These are phyloP conservation scores for Bombycilla garrulus DNA, from an alignment of 2,113 vertebrate genomes.

Conservation along the genomic window DNA sequence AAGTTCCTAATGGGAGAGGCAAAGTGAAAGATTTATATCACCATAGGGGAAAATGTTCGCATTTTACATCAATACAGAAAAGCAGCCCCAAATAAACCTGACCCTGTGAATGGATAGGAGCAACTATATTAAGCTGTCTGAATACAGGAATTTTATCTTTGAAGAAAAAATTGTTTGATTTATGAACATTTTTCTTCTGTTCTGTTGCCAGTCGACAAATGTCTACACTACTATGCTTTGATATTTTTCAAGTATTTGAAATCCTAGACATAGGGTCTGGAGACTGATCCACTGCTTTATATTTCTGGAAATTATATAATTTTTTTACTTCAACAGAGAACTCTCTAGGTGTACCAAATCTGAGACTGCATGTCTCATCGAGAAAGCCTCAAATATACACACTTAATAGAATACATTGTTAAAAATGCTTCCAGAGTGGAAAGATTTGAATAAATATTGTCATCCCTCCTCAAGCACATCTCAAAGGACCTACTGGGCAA, in stretches of 20 bases:
- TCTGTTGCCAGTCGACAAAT: not conserved
- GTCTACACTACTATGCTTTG: not conserved
- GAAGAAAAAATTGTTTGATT: constrained; percentile 11
- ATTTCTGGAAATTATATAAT: not conserved
- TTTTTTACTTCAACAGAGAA: not conserved
- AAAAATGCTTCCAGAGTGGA: not conserved
- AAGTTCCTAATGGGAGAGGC: not conserved
- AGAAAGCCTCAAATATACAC: not conserved
- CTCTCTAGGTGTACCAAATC: not conserved
- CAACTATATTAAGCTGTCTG: not conserved
- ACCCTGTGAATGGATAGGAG: not conserved
- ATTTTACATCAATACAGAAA: not conserved
- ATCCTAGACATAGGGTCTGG: not conserved
- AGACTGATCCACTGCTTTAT: not conserved
- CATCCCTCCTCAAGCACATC: not conserved
- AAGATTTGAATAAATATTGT: not conserved
- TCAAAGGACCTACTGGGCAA: not conserved
- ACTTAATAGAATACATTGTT: not conserved
- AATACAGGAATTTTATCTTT: not conserved
- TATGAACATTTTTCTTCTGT: not conserved
- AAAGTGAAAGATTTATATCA: constrained; percentile 8
- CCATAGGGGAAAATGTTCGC: not conserved
- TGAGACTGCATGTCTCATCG: not conserved
- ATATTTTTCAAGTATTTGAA: not conserved
- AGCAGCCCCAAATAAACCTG: constrained; percentile 1